Evolutionary conservation across 2,888 invertebrate species (phyloP), one percentile per base, ranked within the genome.

Genomic region (Orthosia cruda): DNA sequence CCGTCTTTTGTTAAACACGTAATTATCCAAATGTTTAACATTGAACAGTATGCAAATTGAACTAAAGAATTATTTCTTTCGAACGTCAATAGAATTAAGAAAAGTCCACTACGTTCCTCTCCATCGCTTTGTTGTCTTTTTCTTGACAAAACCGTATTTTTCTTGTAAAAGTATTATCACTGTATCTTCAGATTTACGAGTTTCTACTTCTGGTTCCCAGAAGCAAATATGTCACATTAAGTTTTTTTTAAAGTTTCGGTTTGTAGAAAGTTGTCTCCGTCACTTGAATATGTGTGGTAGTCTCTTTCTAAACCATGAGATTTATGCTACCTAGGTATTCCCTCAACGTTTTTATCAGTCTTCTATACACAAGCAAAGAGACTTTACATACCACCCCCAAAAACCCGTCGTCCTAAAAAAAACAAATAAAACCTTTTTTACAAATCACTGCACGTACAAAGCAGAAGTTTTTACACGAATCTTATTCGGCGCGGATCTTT

Each of bases 401-500:
- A 54, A 81, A 59, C 16, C 40, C n/a, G 26, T 4, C 40, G 18
- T 47, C 18, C 23, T 61, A 80, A 78, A 77, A 61, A 71, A 73
- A 45, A 71, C 58, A 54, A 80, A 68, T 49, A 69, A 67, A 69
- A 74, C 63, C 58, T 84, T 76, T 84, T 82, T 69, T 69, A 75
- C 68, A 61, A 81, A 77, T 85, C 85, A 82, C 55, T 85, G 82
- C 85, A 85, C 85, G 81, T 71, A 81, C 82, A 85, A 82, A 75
- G 72, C 59, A 77, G 50, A 85, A 87, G 23, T 86, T 85, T 85
- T 80, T 77, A 64, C 59, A 64, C 59, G 64, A 74, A 76, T 68
- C 62, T 76, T 80, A 77, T 86, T 87, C 76, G 71, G 54, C 54
- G 65, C 71, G 74, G 55, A 73, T 85, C 83, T 85, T 75, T 85